Evolutionary conservation across 2,113 vertebrate genomes (phyloP).

Genomic region (Opisthocomus hoazin): DNA sequence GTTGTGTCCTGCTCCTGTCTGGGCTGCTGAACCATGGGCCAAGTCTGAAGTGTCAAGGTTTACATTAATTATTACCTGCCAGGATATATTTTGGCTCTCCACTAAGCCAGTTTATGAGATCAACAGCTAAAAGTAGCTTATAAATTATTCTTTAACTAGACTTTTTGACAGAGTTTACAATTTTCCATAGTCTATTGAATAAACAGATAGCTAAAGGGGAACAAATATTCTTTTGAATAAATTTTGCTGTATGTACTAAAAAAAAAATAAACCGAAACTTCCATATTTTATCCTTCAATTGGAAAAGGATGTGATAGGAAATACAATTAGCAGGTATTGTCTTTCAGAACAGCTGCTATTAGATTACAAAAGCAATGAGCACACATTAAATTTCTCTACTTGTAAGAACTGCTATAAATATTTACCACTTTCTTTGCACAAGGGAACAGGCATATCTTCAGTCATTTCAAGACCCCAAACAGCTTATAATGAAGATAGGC

Average conservation of each 20-base stretch:
- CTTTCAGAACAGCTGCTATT: constrained; percentile 3
- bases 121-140: not conserved
- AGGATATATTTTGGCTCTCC: not conserved
- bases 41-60: not conserved
- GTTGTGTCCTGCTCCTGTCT: not conserved
- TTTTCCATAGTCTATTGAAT: not conserved
- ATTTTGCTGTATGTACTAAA: not conserved
- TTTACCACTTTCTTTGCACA: not conserved
- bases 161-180: not conserved
- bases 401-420: not conserved
- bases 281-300: not conserved
- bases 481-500: not conserved
- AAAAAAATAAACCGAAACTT: not conserved
- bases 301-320: not conserved
- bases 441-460: not conserved
- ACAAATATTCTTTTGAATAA: not conserved
- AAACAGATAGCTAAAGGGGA: not conserved
- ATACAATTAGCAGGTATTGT: constrained; percentile 24
- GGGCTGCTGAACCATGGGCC: not conserved
- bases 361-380: not conserved
- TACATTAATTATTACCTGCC: constrained; percentile 30
- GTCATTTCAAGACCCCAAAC: not conserved
- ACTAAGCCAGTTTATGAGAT: not conserved
- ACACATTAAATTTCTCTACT: not conserved
- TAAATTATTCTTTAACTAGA: not conserved